These are phyloP conservation scores for Drosophila tsacasi DNA, from an alignment of 1,140 invertebrate species.

Conservation along the genomic window DNA sequence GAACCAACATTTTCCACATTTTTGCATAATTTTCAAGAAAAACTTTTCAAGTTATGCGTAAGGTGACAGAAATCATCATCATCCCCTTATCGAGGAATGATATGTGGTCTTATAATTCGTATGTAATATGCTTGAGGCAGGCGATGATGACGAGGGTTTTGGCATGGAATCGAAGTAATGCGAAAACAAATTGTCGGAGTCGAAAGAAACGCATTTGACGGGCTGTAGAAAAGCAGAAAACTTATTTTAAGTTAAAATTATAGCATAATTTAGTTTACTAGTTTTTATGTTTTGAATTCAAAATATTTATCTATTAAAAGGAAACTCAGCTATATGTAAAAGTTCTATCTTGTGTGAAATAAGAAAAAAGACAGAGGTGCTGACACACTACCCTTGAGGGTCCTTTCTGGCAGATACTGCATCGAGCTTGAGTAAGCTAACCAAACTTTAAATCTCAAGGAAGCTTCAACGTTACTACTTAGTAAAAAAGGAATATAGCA, in stretches of 20 bases:
- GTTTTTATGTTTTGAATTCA: background rate
- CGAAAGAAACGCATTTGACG: background rate
- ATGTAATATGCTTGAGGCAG: constrained; percentile 61
- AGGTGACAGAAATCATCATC: constrained; percentile 59
- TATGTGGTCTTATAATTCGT: constrained; percentile 57
- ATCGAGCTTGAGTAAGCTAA: too few species aligned
- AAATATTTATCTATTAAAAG: background rate
- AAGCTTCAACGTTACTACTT: background rate
- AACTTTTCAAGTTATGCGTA: constrained; percentile 54
- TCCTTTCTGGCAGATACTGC: background rate
- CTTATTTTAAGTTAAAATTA: background rate
- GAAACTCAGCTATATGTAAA: background rate
- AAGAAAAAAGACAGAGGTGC: background rate
- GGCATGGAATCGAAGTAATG: constrained; percentile 37
- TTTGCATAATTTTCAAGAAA: constrained; percentile 74
- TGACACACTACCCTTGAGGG: too few species aligned
- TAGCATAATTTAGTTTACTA: background rate
- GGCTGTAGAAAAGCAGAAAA: constrained; percentile 12
- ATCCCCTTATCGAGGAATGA: constrained; percentile 58
- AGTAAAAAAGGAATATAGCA: background rate
- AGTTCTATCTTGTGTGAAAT: background rate
- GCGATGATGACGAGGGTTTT: constrained; percentile 27
- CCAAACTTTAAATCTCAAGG: background rate
- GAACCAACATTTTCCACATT: constrained; percentile 37
- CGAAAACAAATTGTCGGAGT: constrained; percentile 22